A percentile compares a stretch with the other conserved stretches of the same genome.
These are phyloP conservation scores for Cephus runcator DNA, from an alignment of 2,888 invertebrate genomes.

Conservation along the genomic window DNA sequence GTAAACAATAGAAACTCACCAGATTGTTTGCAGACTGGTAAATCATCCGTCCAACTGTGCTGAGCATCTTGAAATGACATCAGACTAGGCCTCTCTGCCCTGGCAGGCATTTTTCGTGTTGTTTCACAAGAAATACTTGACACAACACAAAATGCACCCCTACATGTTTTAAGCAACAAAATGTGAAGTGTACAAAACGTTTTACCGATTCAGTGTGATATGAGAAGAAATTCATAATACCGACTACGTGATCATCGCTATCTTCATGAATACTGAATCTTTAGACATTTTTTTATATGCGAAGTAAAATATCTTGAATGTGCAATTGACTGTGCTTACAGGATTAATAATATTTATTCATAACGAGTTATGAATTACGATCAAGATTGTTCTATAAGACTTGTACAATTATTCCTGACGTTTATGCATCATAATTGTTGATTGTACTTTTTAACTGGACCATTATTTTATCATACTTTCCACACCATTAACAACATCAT, in stretches of 20 bases:
- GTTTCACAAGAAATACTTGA: not conserved
- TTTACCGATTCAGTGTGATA: not conserved
- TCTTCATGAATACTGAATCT: not conserved
- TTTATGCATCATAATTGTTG: not conserved
- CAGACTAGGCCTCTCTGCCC: constrained; percentile 54
- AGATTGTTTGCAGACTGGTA: constrained; percentile 85
- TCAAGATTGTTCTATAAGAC: not conserved
- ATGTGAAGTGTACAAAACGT: not conserved
- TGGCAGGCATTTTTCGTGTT: constrained; percentile 53
- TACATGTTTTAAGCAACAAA: not conserved
- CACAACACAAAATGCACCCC: not conserved
- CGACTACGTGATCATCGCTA: not conserved
- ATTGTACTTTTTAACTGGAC: not conserved
- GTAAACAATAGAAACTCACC: constrained; percentile 61
- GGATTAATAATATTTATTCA: not conserved
- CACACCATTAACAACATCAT: constrained; percentile 6
- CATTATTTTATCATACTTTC: not conserved
- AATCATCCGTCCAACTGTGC: constrained; percentile 84
- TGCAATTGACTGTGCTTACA: not conserved
- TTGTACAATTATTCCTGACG: not conserved
- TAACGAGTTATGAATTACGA: not conserved
- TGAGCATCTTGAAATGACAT: constrained; percentile 62
- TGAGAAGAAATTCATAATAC: not conserved
- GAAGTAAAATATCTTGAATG: constrained; percentile 32
- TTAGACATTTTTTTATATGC: constrained; percentile 13